Evolutionary conservation across 2,888 invertebrate species (phyloP).

Genomic region (Ichneumoninae sp.): DNA sequence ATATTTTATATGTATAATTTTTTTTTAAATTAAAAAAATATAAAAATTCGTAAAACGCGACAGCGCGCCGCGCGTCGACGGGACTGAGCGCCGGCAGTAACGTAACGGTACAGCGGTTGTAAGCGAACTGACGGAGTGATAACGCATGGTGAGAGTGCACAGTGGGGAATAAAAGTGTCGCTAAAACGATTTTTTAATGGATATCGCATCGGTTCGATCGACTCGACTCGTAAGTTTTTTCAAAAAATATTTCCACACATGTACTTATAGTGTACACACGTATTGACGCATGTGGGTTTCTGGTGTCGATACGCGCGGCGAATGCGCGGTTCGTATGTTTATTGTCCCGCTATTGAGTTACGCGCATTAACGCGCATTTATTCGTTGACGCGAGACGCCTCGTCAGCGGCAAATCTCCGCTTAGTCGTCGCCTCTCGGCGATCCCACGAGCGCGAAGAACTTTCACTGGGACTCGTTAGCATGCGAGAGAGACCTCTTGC

Average conservation of each 20-base stretch:
- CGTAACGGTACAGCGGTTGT: conserved; percentile 12
- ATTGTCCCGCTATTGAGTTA: conserved; percentile 26
- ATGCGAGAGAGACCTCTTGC: conserved; percentile 62
- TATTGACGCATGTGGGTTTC: not conserved
- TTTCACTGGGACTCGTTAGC: conserved; percentile 64
- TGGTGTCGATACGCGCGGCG: not conserved
- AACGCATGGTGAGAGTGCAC: conserved; percentile 59
- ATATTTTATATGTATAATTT: not conserved
- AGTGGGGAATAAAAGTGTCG: conserved; percentile 60
- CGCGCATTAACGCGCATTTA: conserved; percentile 44
- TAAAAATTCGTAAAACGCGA: not conserved
- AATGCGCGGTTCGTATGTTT: conserved; percentile 1
- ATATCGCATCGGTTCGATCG: conserved; percentile 56
- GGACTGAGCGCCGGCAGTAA: not conserved
- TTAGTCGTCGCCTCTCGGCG: conserved; percentile 33
- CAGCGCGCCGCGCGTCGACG: not conserved
- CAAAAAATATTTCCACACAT: not conserved
- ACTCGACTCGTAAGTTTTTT: conserved; percentile 55
- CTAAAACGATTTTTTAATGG: conserved; percentile 61
- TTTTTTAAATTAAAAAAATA: not conserved
- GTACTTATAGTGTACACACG: not conserved
- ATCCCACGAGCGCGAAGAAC: conserved; percentile 45
- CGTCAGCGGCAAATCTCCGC: conserved; percentile 45
- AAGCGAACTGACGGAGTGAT: conserved; percentile 37
- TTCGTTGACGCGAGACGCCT: conserved; percentile 40